phyloP scores from a whole-genome alignment of 1,140 invertebrate species.

The Agraylea sexmaculata region DNA sequence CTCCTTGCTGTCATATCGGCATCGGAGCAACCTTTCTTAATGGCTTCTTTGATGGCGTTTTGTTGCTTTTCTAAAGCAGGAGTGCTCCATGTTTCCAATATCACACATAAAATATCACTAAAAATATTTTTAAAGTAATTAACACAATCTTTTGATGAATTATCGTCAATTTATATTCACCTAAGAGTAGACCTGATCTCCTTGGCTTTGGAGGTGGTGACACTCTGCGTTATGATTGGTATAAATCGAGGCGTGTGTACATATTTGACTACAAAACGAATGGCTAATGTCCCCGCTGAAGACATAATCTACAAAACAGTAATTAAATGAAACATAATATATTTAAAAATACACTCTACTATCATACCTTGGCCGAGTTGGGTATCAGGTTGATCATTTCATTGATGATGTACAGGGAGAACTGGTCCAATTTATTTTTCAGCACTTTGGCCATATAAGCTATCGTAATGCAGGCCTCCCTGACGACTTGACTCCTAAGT shows the following conservation, averaged over 20 bases:
- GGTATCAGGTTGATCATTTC: conserved; percentile 84
- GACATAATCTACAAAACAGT: conserved; percentile 68
- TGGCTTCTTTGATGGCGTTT: conserved; percentile 63
- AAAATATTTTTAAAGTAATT: conserved; percentile 20
- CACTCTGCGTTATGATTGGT: conserved; percentile 70
- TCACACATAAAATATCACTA: conserved; percentile 75
- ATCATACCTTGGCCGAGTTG: conserved; percentile 82
- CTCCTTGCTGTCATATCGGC: conserved; percentile 81
- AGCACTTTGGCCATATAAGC: conserved; percentile 80
- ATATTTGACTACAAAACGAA: conserved; percentile 82
- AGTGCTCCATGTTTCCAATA: conserved; percentile 77
- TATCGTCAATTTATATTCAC: conserved; percentile 21
- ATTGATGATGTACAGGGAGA: conserved; percentile 70
- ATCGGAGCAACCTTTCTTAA: conserved; percentile 83
- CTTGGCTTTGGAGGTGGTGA: conserved; percentile 76
- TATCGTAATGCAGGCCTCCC: conserved; percentile 90
- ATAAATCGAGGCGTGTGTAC: conserved; percentile 76
- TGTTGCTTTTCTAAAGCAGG: conserved; percentile 74
- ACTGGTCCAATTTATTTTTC: conserved; percentile 72
- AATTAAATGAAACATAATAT: not conserved
- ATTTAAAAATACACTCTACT: not conserved
- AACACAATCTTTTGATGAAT: too few relatives aligned
- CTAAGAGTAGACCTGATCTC: conserved; percentile 61
- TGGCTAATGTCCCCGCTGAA: conserved; percentile 73
- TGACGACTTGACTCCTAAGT: conserved; percentile 75